Evolutionary conservation across 2,888 invertebrate genomes (phyloP).

Genomic region (Torymus auratus): DNA sequence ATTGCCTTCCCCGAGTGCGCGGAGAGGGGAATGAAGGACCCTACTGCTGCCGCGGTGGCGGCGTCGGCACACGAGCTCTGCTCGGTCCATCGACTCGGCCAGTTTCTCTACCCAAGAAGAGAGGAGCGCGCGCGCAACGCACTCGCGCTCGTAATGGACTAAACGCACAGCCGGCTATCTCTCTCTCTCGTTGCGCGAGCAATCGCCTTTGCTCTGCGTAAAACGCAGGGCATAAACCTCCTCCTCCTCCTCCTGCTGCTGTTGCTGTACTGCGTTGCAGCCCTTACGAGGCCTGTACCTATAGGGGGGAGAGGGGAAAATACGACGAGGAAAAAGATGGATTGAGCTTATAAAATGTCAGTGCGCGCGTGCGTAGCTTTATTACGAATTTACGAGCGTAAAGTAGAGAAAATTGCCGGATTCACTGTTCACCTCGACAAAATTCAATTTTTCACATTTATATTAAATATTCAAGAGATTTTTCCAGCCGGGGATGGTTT

Average conservation of each 20-base stretch:
- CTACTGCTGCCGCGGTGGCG: not conserved
- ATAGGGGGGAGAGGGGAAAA: not conserved
- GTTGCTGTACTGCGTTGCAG: too few relatives aligned
- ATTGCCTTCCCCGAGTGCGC: conserved; percentile 44
- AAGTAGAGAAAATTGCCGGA: too few relatives aligned
- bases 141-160: not conserved
- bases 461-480: not conserved
- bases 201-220: conserved; percentile 48
- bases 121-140: conserved; percentile 20
- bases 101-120: conserved; percentile 24
- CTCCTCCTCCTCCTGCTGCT: not conserved
- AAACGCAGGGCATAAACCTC: conserved; percentile 51
- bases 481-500: too few relatives aligned
- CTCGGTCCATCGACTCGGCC: conserved; percentile 26
- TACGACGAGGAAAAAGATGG: conserved; percentile 3
- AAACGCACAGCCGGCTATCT: too few relatives aligned
- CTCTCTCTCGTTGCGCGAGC: conserved; percentile 13
- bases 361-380: not conserved
- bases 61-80: not conserved
- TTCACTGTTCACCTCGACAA: too few relatives aligned
- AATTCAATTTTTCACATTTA: not conserved
- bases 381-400: too few relatives aligned
- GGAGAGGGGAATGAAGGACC: conserved; percentile 37
- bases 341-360: conserved; percentile 15
- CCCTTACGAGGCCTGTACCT: too few relatives aligned